Percentiles rank a stretch among this genome's conserved stretches.
Evolutionary conservation across 2,113 vertebrate species (phyloP).

Genomic region (Hymenochirus boettgeri): DNA sequence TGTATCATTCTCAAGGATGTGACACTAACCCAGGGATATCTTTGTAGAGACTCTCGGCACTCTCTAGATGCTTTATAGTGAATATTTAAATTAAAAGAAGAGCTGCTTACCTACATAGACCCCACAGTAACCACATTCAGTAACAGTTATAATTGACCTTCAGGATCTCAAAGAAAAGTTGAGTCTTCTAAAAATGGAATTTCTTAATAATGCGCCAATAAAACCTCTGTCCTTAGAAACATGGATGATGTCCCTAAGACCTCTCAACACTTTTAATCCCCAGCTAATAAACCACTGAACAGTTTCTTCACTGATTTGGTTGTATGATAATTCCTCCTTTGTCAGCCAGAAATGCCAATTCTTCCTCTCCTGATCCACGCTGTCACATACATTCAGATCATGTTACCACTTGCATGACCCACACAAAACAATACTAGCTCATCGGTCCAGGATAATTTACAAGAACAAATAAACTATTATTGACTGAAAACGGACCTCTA

Average conservation of each 20-base stretch:
- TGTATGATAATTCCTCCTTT: constrained; percentile 27
- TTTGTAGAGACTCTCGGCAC: too few species aligned
- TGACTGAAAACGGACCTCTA: constrained; percentile 20
- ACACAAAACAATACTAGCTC: constrained; percentile 32
- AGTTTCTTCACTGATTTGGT: constrained; percentile 17
- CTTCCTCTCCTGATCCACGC: constrained; percentile 20
- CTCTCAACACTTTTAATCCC: constrained; percentile 33
- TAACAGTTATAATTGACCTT: too few species aligned
- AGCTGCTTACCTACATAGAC: too few species aligned
- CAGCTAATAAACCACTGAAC: constrained; percentile 8
- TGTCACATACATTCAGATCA: constrained; percentile 30
- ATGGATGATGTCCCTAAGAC: background rate
- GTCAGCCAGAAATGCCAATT: constrained; percentile 36
- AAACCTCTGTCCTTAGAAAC: too few species aligned
- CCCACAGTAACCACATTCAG: too few species aligned
- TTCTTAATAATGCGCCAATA: too few species aligned
- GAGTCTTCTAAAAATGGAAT: too few species aligned
- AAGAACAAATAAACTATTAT: constrained; percentile 43
- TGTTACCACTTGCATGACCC: constrained; percentile 30
- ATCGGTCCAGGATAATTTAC: constrained; percentile 15
- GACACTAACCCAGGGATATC: too few species aligned
- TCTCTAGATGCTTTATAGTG: too few species aligned
- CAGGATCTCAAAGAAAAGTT: too few species aligned
- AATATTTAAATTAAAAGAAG: too few species aligned
- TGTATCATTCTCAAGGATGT: too few species aligned